Evolutionary conservation across 2,797 vertebrate genomes (phyloP).

Genomic region (Luscinia megarhynchos): DNA sequence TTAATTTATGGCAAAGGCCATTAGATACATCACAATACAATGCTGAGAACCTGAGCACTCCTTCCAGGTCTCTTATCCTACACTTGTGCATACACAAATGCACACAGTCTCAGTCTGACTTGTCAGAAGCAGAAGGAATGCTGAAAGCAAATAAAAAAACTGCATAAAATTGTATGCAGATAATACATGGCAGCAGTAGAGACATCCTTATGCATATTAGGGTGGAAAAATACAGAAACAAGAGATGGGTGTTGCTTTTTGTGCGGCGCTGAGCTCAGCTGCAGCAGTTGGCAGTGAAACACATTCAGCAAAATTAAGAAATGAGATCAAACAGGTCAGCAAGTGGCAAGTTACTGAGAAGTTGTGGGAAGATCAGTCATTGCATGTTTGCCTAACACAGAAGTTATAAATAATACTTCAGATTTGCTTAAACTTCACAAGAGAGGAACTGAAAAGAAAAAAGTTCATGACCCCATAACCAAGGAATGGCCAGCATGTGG

Average conservation of each 20-base stretch:
- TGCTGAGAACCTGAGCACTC: background rate
- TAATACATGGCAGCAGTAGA: background rate
- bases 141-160: background rate
- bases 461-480: background rate
- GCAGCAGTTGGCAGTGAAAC: background rate
- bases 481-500: background rate
- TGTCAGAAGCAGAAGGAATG: background rate
- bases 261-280: constrained; percentile 35
- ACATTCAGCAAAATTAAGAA: background rate
- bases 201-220: background rate
- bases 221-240: background rate
- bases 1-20: background rate
- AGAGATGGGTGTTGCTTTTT: background rate
- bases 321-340: background rate
- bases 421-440: background rate
- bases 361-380: background rate
- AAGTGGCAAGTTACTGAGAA: background rate
- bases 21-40: background rate
- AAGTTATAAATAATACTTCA: background rate
- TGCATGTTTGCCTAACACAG: background rate
- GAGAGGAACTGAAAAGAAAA: background rate
- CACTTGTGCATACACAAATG: background rate
- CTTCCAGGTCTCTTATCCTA: background rate
- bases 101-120: background rate
- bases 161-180: background rate